phyloP scores from a whole-genome alignment of 1,140 invertebrate genomes.

The Leptestheria dahalacensis region DNA sequence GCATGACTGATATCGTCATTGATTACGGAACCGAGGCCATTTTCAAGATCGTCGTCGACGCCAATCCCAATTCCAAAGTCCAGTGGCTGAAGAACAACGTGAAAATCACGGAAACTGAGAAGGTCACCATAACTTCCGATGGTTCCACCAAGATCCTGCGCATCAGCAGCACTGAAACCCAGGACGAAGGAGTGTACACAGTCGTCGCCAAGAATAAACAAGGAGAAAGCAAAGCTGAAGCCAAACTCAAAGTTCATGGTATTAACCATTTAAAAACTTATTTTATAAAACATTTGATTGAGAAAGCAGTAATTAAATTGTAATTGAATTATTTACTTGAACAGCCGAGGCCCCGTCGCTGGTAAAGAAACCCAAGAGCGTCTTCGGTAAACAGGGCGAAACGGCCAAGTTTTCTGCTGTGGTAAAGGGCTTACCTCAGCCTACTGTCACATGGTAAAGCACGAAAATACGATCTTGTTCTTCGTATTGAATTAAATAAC shows the following conservation, averaged over 20 bases:
- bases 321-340: conserved; percentile 15
- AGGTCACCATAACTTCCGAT: conserved; percentile 43
- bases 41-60: conserved; percentile 51
- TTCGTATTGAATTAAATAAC: conserved; percentile 11
- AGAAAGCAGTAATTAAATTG: conserved; percentile 6
- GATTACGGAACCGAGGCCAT: conserved; percentile 51
- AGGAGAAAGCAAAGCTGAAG: conserved; percentile 51
- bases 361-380: conserved; percentile 40
- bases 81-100: conserved; percentile 52
- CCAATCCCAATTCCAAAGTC: conserved; percentile 61
- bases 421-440: conserved; percentile 58
- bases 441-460: conserved; percentile 48
- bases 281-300: too few relatives aligned
- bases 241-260: conserved; percentile 61
- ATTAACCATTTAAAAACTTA: conserved; percentile 28
- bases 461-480: not conserved
- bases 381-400: conserved; percentile 47
- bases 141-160: conserved; percentile 45
- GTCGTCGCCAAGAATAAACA: conserved; percentile 55
- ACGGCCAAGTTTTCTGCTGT: conserved; percentile 46
- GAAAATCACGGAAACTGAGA: conserved; percentile 38
- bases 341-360: conserved; percentile 59
- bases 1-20: conserved; percentile 50
- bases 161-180: conserved; percentile 46
- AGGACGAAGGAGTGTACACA: conserved; percentile 65